Evolutionary conservation across 2,113 vertebrate species (phyloP).

Genomic region (Cavia porcellus): DNA sequence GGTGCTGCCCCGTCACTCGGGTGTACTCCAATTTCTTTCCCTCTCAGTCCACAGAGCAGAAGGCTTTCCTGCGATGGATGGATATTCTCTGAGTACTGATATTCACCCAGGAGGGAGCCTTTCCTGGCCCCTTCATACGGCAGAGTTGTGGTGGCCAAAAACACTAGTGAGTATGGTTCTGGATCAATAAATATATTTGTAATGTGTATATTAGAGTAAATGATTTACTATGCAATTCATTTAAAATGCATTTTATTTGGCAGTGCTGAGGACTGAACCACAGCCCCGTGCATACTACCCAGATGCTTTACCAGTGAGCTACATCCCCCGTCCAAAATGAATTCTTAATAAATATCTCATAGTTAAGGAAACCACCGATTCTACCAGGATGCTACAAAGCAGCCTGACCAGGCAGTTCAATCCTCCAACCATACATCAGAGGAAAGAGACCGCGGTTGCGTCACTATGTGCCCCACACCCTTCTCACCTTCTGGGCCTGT

Average conservation of each 20-base stretch:
- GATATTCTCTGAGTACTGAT: background rate
- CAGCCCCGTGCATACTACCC: background rate
- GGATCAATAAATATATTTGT: background rate
- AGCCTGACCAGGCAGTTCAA: background rate
- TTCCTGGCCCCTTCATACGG: background rate
- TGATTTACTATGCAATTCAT: background rate
- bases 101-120: too few species aligned
- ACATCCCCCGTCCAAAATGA: background rate
- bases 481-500: background rate
- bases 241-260: background rate
- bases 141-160: background rate
- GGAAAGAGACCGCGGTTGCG: background rate
- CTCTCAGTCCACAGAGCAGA: background rate
- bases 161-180: background rate
- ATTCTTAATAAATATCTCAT: background rate
- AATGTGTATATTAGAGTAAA: slow-evolving; percentile 13
- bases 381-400: background rate
- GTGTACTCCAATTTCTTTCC: background rate
- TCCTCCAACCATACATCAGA: background rate
- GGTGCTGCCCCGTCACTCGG: background rate
- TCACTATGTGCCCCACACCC: background rate
- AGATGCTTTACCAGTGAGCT: background rate
- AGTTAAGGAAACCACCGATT: background rate
- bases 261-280: background rate
- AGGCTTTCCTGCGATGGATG: background rate